Evolutionary conservation across 2,888 invertebrate genomes (phyloP), one percentile per base, ranked within the genome.

Genomic region (Phanerotoma sp.): DNA sequence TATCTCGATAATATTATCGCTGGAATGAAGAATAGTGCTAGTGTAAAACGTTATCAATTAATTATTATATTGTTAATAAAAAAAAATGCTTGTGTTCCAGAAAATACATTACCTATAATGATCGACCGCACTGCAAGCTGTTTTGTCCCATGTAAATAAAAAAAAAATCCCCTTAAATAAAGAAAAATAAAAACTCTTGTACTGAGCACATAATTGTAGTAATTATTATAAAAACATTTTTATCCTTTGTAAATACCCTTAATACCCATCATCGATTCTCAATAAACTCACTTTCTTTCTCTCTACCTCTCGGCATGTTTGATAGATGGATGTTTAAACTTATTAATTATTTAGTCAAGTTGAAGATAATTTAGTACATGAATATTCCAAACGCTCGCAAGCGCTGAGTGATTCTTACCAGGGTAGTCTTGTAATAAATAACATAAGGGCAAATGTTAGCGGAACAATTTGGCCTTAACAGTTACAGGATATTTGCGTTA

Each of bases 101-200:
- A 46, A 61, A 47, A 61, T 55, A 54, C 49, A 45, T 51, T 60
- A 51, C 49, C 37, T 41, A 49, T 30, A 25, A 46, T 35, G 44
- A 69, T 64, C 65, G 56, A 67, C 68, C 63, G 67, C 68, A 68
- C 67, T 70, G 67, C 73, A 69, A 71, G 72, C 67, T 68, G 62
- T 54, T 62, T 61, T 61, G 45, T 63, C 66, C 69, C 68, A 60
- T 73, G 74, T 74, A 74, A 68, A 74, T 74, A 74, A 66, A 65
- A n/a, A n/a, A n/a, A n/a, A n/a, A n/a, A 65, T 67, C 61, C 28
- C 46, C 22, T 38, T 15, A 57, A 57, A 62, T n/a, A 49, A 61
- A 56, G 56, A 60, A 54, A 44, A 45, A 56, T 30, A 48, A 57
- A n/a, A 67, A 72, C 66, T 74, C 74, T 71, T 70, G 68, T 72